Conservation (phyloP, 2,888 invertebrate species). For the Bugula neritina region DNA sequence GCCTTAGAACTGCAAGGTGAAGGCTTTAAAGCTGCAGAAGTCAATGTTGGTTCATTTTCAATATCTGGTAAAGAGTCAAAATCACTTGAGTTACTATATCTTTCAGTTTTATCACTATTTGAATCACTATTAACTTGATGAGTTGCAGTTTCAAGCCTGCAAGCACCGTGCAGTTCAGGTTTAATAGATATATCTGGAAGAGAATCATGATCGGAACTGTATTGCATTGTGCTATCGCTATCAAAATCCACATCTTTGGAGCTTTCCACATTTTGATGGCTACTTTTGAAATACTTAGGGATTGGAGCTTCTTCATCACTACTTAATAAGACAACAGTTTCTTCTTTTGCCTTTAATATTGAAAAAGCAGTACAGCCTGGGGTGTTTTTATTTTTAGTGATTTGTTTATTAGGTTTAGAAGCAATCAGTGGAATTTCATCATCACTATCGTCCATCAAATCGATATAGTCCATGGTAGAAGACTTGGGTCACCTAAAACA, state of each 20-base stretch:
- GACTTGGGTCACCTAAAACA: too few relatives aligned
- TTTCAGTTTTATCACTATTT: constrained; percentile 1
- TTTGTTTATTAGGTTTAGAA: not conserved
- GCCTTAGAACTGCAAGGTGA: too few relatives aligned
- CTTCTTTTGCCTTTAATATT: not conserved
- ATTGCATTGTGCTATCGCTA: constrained; percentile 8
- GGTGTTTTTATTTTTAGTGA: not conserved
- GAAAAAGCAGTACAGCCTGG: too few relatives aligned
- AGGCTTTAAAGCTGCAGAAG: not conserved
- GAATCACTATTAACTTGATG: not conserved
- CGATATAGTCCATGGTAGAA: constrained; percentile 11
- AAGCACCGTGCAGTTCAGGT: not conserved
- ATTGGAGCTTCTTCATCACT: constrained; percentile 18
- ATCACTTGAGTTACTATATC: constrained; percentile 15
- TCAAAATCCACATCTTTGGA: not conserved
- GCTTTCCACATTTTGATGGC: not conserved
- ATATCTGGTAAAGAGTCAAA: not conserved
- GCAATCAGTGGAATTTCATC: constrained; percentile 7
- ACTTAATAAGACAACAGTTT: not conserved
- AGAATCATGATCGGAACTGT: not conserved
- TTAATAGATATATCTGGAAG: not conserved
- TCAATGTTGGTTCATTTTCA: not conserved
- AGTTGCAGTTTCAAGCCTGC: not conserved
- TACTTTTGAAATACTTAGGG: not conserved
- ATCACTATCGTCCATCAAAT: constrained; percentile 18